phyloP scores from a whole-genome alignment of 2,113 vertebrate genomes.

The Litocranius walleri region DNA sequence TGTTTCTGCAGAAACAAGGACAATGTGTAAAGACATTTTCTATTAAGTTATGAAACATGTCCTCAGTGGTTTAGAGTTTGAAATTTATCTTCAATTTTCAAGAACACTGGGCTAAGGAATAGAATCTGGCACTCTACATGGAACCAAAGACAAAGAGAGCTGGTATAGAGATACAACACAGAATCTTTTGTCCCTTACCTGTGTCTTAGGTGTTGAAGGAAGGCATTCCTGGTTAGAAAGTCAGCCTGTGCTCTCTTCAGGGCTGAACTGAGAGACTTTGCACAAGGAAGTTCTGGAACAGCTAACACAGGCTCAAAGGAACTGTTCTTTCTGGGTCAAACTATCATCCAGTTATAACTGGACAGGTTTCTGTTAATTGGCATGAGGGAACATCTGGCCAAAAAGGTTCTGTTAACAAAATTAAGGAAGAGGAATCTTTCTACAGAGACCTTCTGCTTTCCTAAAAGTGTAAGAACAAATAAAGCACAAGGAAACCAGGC shows the following conservation, averaged over 20 bases:
- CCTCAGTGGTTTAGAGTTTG: not conserved
- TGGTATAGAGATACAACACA: not conserved
- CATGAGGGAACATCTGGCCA: not conserved
- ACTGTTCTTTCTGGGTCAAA: not conserved
- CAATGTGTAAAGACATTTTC: not conserved
- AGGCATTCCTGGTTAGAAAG: not conserved
- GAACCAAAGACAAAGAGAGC: not conserved
- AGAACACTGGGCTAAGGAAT: not conserved
- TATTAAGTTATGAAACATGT: not conserved
- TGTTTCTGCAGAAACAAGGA: not conserved
- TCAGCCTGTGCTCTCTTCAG: not conserved
- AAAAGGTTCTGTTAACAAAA: not conserved
- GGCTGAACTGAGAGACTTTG: not conserved
- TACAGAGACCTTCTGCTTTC: not conserved
- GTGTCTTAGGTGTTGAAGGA: not conserved
- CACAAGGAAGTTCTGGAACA: not conserved
- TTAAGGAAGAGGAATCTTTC: not conserved
- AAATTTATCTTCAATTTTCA: not conserved
- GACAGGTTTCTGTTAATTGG: not conserved
- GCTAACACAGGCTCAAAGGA: not conserved
- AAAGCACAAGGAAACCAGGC: not conserved
- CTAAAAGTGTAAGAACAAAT: not conserved
- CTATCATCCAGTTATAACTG: not conserved
- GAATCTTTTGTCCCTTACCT: not conserved
- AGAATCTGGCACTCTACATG: not conserved